Evolutionary conservation across 37 sponge, comb jelly and placozoan genomes (phyloP).

Genomic region (Aplysina aerophoba): DNA sequence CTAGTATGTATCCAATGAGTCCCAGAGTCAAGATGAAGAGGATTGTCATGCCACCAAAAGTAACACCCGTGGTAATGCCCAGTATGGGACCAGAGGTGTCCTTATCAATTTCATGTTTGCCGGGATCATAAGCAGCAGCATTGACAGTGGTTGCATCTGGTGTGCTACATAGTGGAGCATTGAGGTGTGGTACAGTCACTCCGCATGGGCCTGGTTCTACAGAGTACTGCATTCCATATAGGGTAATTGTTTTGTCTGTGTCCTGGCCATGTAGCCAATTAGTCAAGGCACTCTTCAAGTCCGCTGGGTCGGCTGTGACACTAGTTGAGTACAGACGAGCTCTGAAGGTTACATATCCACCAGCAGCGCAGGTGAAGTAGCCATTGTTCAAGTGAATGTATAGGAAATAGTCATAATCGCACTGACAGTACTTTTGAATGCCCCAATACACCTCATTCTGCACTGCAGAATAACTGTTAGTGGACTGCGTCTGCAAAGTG

Average conservation of each 20-base stretch:
- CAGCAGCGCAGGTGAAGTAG: background rate
- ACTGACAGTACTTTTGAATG: background rate
- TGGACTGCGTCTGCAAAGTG: background rate
- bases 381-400: background rate
- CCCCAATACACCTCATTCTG: constrained; percentile 2
- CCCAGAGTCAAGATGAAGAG: constrained; percentile 10
- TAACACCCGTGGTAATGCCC: background rate
- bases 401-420: background rate
- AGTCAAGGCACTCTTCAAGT: background rate
- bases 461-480: background rate
- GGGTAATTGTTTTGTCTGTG: constrained; percentile 1
- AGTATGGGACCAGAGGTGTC: too few relatives aligned
- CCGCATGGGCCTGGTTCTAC: background rate
- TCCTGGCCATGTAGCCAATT: background rate
- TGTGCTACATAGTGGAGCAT: background rate
- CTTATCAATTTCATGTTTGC: too few relatives aligned
- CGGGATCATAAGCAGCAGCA: background rate
- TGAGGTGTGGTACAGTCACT: background rate
- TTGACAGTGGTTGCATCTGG: background rate
- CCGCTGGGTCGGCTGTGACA: background rate
- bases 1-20: background rate
- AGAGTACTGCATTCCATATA: background rate
- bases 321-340: background rate
- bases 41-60: constrained; percentile 17
- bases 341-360: background rate